Percentiles rank a stretch among this genome's conserved stretches.
These are phyloP conservation scores for Melieria omissa DNA, from an alignment of 2,888 invertebrate genomes.

Conservation along the genomic window DNA sequence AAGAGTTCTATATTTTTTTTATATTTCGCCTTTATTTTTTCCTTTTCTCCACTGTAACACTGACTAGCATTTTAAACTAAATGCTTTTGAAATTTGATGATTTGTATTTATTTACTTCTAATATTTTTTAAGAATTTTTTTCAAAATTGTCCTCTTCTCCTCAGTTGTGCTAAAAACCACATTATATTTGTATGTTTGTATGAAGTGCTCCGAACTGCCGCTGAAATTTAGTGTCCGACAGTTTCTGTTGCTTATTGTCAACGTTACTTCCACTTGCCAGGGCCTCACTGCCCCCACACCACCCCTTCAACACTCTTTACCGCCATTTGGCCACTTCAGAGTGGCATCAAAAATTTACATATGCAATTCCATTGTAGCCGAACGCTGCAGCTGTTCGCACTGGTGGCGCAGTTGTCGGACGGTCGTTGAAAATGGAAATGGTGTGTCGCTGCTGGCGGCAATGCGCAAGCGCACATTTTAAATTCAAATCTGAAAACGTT, in stretches of 20 bases:
- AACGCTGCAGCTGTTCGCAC: not conserved
- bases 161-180: too few relatives aligned
- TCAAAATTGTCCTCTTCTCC: too few relatives aligned
- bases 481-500: constrained; percentile 23
- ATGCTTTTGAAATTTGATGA: too few relatives aligned
- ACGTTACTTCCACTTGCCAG: constrained; percentile 15
- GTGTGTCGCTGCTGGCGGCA: not conserved
- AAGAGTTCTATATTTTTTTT: too few relatives aligned
- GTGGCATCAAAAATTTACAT: constrained; percentile 26
- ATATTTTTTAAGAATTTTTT: too few relatives aligned
- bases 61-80: too few relatives aligned
- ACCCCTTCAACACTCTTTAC: not conserved
- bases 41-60: too few relatives aligned
- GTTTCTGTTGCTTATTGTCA: constrained; percentile 8
- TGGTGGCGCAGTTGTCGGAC: not conserved
- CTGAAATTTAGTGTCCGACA: not conserved
- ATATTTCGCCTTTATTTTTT: too few relatives aligned
- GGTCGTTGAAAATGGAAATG: not conserved
- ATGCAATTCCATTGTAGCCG: constrained; percentile 6
- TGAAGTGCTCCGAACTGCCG: too few relatives aligned
- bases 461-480: constrained; percentile 6
- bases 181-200: too few relatives aligned
- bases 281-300: not conserved
- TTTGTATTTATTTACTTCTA: too few relatives aligned
- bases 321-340: constrained; percentile 14